These are phyloP conservation scores for Gambusia affinis DNA, from an alignment of 2,113 vertebrate species.

Conservation along the genomic window DNA sequence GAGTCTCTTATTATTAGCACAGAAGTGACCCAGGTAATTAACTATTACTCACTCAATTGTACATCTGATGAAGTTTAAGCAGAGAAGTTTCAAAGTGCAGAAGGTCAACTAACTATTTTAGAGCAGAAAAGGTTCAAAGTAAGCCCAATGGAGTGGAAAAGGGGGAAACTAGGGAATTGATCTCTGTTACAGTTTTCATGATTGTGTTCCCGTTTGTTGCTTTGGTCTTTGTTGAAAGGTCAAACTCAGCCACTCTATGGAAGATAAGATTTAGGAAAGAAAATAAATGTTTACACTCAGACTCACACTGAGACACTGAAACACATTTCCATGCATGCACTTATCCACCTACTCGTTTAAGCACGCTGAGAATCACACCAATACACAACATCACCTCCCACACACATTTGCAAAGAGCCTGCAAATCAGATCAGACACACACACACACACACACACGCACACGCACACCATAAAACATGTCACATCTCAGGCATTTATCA, in stretches of 20 bases:
- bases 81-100: constrained; percentile 26
- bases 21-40: constrained; percentile 31
- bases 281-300: constrained; percentile 46
- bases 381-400: constrained; percentile 56
- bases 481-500: constrained; percentile 20
- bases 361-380: constrained; percentile 30
- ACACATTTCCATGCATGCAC: constrained; percentile 59
- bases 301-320: constrained; percentile 33
- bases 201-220: constrained; percentile 47
- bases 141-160: constrained; percentile 5
- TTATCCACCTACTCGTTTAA: constrained; percentile 51
- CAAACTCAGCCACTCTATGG: constrained; percentile 48
- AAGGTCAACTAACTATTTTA: constrained; percentile 41
- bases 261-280: constrained; percentile 36
- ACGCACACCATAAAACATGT: constrained; percentile 11
- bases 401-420: constrained; percentile 37
- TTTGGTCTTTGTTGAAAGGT: constrained; percentile 56
- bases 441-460: constrained; percentile 3
- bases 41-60: constrained; percentile 48
- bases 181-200: constrained; percentile 41
- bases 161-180: constrained; percentile 38
- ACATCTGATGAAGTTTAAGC: constrained; percentile 26
- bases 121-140: constrained; percentile 8
- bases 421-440: constrained; percentile 20
- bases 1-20: constrained; percentile 12